Evolutionary conservation across 2,797 vertebrate genomes (phyloP), one percentile per base, ranked within the genome.

Genomic region (Catostomus latipinnis): DNA sequence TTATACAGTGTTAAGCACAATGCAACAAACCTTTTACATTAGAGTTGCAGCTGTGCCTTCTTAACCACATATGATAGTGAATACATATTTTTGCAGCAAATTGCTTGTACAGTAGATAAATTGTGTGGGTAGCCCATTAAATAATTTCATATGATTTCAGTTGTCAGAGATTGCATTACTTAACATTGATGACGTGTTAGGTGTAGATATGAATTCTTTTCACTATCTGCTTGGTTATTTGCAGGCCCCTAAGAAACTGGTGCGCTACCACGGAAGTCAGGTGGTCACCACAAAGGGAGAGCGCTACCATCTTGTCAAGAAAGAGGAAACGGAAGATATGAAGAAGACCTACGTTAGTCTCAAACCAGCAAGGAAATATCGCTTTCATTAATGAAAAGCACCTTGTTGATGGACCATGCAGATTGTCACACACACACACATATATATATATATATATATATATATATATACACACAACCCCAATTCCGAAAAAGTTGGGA

Each of bases 331-430:
- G 0, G 96, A 98, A 48, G 96, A 98, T 80, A 96, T 98, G 96
- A 99, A 97, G 88, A 97, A 95, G 88, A 98, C 97, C 0, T 98
- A 97, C 0, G 96, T 98, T 91, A 98, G 95, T 88, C 95, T 98
- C 80, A 98, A 98, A 88, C 97, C 96, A 8, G 95, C 96, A 73
- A 93, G 96, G 45, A 99, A 99, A 87, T 98, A 98, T 87, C 93
- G 96, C 87, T 98, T 98, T 91, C 96, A 98, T 92, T 98, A 94
- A 96, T 88, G 88, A 86, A 58, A 34, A 60, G 54, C 34, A 67
- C 66, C 60, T 63, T 56, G 12, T 71, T 72, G 75, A 86, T 82
- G 34, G 76, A 88, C 85, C 87, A 73, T 87, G 60, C 10, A 3
- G 14, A 71, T 22, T 58, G 45, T 52, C 5, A 22, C 22, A 22